A percentile compares a stretch with the other conserved stretches of the same genome.
Evolutionary conservation across 1,140 invertebrate species (phyloP).

Genomic region (Trachelipus rathkii): DNA sequence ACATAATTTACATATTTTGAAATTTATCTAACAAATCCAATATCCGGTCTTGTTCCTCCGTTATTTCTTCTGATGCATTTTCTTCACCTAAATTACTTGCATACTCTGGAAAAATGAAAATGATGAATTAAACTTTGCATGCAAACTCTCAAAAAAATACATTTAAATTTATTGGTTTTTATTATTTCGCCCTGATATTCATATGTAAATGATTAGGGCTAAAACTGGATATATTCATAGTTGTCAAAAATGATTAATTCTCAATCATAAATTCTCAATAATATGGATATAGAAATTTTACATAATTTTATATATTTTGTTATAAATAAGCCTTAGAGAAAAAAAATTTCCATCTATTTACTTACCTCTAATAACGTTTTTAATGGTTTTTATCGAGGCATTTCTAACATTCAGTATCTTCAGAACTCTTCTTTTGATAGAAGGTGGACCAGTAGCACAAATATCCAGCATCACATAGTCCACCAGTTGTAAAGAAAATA

Average conservation of each 20-base stretch:
- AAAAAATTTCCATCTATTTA: no score
- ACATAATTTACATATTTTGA: constrained; percentile 54
- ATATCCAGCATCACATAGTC: constrained; percentile 94
- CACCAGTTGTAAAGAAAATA: constrained; percentile 92
- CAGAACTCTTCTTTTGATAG: constrained; percentile 81
- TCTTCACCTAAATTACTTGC: constrained; percentile 89
- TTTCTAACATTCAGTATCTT: constrained; percentile 83
- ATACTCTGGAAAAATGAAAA: constrained; percentile 69
- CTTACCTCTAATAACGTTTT: constrained; percentile 85
- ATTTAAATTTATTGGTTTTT: no score
- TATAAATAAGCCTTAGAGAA: no score
- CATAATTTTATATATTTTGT: no score
- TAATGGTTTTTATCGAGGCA: constrained; percentile 88
- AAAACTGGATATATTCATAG: no score
- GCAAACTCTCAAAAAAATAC: no score
- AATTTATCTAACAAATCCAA: constrained; percentile 91
- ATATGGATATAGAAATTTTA: no score
- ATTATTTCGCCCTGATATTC: no score
- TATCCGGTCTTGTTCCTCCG: constrained; percentile 86
- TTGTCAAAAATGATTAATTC: no score
- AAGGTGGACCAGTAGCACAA: constrained; percentile 66
- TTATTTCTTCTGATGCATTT: constrained; percentile 73
- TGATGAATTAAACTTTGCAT: no score
- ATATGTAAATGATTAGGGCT: no score
- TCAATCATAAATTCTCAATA: no score